phyloP scores from a whole-genome alignment of 2,888 invertebrate species.

The Agriotes lineatus region DNA sequence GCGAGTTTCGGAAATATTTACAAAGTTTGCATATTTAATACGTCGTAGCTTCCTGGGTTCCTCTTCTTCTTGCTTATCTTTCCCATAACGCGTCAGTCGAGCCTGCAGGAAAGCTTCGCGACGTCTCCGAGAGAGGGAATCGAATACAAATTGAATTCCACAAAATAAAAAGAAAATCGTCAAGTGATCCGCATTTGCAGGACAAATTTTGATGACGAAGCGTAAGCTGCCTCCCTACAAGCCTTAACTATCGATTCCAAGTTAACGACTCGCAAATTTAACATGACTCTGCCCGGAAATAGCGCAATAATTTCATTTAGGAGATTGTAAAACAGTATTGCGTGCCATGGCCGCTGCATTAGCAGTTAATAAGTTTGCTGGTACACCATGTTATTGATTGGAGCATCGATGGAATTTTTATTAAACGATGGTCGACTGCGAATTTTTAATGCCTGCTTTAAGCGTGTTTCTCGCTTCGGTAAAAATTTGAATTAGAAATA shows the following conservation, averaged over 20 bases:
- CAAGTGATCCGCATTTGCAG: constrained; percentile 6
- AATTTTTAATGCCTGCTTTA: no score
- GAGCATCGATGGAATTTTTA: no score
- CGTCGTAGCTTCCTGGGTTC: background rate
- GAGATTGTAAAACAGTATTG: background rate
- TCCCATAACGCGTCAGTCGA: background rate
- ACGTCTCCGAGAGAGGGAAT: background rate
- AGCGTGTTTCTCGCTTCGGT: no score
- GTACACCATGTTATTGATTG: no score
- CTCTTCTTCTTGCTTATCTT: background rate
- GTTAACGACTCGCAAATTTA: constrained; percentile 7
- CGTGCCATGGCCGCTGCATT: background rate
- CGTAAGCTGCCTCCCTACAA: background rate
- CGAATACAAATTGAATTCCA: constrained; percentile 15
- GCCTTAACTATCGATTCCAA: constrained; percentile 1
- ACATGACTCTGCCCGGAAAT: background rate
- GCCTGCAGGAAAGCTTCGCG: background rate
- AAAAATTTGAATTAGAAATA: no score
- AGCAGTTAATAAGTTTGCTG: background rate
- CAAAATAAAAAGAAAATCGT: constrained; percentile 18
- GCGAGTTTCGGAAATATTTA: constrained; percentile 1
- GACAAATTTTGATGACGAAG: constrained; percentile 16
- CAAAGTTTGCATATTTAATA: constrained; percentile 9
- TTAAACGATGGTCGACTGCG: no score
- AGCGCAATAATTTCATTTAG: constrained; percentile 1